Evolutionary conservation across 2,797 vertebrate genomes (phyloP).

Genomic region (Ataeniobius toweri): DNA sequence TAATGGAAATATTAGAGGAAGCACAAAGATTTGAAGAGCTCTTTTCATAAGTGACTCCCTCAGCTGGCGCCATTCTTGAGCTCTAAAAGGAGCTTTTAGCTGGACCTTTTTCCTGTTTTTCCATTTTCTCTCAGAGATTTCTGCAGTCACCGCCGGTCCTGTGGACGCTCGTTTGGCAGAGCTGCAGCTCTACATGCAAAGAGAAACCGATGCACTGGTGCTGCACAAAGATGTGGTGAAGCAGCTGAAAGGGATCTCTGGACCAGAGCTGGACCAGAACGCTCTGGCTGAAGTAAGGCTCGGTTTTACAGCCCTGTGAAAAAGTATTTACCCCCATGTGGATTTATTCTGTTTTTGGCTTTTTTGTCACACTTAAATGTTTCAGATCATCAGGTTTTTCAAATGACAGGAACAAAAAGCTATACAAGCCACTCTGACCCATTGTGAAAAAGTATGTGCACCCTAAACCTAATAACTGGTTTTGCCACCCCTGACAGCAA

Average conservation of each 20-base stretch:
- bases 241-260: slow-evolving; percentile 80
- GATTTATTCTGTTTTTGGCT: not conserved
- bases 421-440: too few species aligned
- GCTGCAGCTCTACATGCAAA: slow-evolving; percentile 82
- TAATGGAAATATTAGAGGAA: not conserved
- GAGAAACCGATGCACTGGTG: slow-evolving; percentile 84
- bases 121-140: slow-evolving; percentile 35
- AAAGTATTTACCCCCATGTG: too few species aligned
- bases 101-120: not conserved
- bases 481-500: too few species aligned
- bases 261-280: slow-evolving; percentile 82
- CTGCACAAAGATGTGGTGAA: slow-evolving; percentile 90
- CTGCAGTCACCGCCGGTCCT: slow-evolving; percentile 34
- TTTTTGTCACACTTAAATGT: not conserved
- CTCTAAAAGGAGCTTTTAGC: not conserved
- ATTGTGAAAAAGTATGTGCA: too few species aligned
- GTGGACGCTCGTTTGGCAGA: slow-evolving; percentile 82
- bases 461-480: too few species aligned
- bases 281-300: slow-evolving; percentile 84
- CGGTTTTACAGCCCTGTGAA: not conserved
- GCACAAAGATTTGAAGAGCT: not conserved
- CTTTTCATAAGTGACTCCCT: too few species aligned
- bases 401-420: not conserved
- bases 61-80: not conserved
- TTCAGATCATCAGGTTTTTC: not conserved